These are phyloP conservation scores for Brachynemurus nebulosus DNA, from an alignment of 2,888 invertebrate species.

Conservation along the genomic window DNA sequence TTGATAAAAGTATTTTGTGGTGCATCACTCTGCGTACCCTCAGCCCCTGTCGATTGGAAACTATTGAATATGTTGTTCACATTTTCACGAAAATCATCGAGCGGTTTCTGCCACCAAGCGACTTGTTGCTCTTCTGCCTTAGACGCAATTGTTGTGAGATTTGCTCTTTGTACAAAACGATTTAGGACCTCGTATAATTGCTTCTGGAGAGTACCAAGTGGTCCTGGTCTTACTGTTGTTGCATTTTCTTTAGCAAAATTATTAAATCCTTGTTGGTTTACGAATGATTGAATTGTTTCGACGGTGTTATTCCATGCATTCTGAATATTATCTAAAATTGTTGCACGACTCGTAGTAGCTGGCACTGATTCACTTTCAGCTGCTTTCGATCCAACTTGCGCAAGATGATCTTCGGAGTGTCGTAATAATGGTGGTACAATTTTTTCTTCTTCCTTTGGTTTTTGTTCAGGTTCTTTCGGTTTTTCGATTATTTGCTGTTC, in stretches of 20 bases:
- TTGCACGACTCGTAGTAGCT: background rate
- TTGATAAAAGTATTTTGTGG: background rate
- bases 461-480: background rate
- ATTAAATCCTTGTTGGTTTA: slow-evolving; percentile 1
- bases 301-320: background rate
- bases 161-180: too few relatives aligned
- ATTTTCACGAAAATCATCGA: background rate
- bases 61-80: background rate
- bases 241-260: background rate
- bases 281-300: background rate
- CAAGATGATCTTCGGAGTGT: slow-evolving; percentile 6
- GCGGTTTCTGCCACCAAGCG: background rate
- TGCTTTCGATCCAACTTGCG: slow-evolving; percentile 2
- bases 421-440: background rate
- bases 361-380: background rate
- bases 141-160: too few relatives aligned
- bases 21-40: background rate
- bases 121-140: background rate
- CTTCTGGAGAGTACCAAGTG: background rate
- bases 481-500: background rate
- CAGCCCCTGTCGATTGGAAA: background rate
- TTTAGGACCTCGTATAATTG: too few relatives aligned
- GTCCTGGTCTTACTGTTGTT: background rate
- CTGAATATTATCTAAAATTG: background rate
- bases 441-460: background rate